Conservation (phyloP, 2,113 vertebrate genomes). For the Vanacampus margaritifer region DNA sequence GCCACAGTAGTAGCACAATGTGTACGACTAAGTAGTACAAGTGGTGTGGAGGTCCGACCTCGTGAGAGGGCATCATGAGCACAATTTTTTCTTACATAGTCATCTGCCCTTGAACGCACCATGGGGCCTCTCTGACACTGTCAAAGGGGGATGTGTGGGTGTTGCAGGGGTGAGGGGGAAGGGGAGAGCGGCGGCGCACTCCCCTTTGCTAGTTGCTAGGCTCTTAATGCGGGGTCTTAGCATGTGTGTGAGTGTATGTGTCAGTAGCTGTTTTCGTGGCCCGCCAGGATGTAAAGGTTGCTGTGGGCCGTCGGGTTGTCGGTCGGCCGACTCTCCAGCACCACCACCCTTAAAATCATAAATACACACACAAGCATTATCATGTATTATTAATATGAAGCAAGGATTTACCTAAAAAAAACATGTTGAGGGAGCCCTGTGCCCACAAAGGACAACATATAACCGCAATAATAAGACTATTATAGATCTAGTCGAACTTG, state of each 20-base stretch:
- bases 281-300: constrained; percentile 97
- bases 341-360: constrained; percentile 84
- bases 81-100: neutral
- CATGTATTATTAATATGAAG: neutral
- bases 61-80: constrained; percentile 13
- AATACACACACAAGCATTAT: neutral
- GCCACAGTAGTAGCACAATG: constrained; percentile 58
- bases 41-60: constrained; percentile 46
- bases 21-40: constrained; percentile 55
- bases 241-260: constrained; percentile 14
- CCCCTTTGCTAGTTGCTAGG: constrained; percentile 30
- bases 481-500: no score
- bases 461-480: no score
- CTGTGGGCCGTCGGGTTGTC: constrained; percentile 98
- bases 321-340: constrained; percentile 94
- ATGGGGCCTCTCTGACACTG: neutral
- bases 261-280: constrained; percentile 99
- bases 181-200: constrained; percentile 14
- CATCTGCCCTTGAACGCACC: neutral
- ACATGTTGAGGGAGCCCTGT: neutral
- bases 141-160: constrained; percentile 8
- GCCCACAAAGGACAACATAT: neutral
- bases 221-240: constrained; percentile 26
- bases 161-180: constrained; percentile 34
- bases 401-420: neutral